Base-by-base conservation (phyloP, 2,797 vertebrate genomes). In the Acridotheres tristis region DNA sequence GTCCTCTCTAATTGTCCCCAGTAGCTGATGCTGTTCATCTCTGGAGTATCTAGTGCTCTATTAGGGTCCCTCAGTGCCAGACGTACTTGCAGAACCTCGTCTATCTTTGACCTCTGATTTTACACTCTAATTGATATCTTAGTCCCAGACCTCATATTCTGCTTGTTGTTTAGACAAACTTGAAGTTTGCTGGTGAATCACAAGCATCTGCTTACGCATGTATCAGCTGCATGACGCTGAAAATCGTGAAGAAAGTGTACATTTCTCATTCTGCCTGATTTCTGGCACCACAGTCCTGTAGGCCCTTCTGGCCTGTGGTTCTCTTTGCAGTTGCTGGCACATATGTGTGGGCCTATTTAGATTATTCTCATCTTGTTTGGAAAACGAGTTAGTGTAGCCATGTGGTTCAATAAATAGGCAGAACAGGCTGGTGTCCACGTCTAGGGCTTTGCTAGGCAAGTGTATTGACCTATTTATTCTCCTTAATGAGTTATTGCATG, bases 301-400 rank as follows among this genome's bases (percentile, higher is more conserved):
- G 30, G 3, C 10, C 1, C 2, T 26, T 69, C 1, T 62, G 57
- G 20, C 13, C 10, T 66, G 0, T 32, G 29, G 23, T 71, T 5
- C 14, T 15, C 16, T 54, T 54, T 72, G 50, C 38, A 62, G 19
- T 45, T 72, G 19, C 23, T 80, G 40, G 25, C 32, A 38, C 34
- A 27, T 0, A 0, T 3, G 5, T 17, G 7, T 22, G 19, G 21
- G 19, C 1, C 0, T 50, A 47, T 43, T 61, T 57, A 57, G 10
- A 40, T 7, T 30, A 36, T 21, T 16, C 8, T 71, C 13, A 27
- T 45, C 7, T 57, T 3, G 3, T 74, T 74, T 66, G 30, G 59
- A 34, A 62, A 57, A 66, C 36, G 32, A 48, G 13, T 25, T 80
- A 23, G 17, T 55, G 32, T 48, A 45, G 34, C 40, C 32, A 8